A percentile compares a stretch with the other conserved stretches of the same genome.
Conservation (phyloP, 2,888 invertebrate genomes). For the Euproctis similis region DNA sequence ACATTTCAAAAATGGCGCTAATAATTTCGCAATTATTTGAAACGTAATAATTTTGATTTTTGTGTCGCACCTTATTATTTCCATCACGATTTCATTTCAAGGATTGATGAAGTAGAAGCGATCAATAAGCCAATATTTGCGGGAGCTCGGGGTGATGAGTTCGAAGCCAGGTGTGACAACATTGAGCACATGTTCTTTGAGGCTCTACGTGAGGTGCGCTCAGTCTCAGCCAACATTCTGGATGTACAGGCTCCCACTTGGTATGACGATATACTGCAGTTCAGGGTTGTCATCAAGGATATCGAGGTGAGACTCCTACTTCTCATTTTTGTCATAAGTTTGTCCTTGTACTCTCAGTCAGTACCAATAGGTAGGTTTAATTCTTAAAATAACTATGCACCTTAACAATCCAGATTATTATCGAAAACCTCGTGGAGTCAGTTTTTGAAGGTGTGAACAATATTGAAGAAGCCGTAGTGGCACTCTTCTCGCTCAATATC, state of each 20-base stretch:
- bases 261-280: constrained; percentile 83
- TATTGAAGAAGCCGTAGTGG: constrained; percentile 86
- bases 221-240: constrained; percentile 79
- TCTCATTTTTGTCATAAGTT: too few species aligned
- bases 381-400: neutral
- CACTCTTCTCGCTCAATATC: constrained; percentile 84
- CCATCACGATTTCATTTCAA: constrained; percentile 24
- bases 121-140: constrained; percentile 84
- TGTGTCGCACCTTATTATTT: too few species aligned
- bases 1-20: too few species aligned
- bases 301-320: constrained; percentile 76
- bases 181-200: constrained; percentile 85
- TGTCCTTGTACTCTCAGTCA: too few species aligned
- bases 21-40: too few species aligned
- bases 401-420: constrained; percentile 82
- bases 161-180: constrained; percentile 79
- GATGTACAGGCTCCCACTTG: constrained; percentile 88
- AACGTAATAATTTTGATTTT: too few species aligned
- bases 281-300: constrained; percentile 76
- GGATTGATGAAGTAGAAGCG: constrained; percentile 82
- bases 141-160: constrained; percentile 81
- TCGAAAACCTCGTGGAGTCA: constrained; percentile 87
- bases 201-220: constrained; percentile 76
- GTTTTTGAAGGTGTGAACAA: constrained; percentile 87
- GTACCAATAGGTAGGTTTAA: neutral